A percentile compares a stretch with the other conserved stretches of the same genome.
These are phyloP conservation scores for Sorex fumeus DNA, from an alignment of 2,113 vertebrate genomes.

Conservation along the genomic window DNA sequence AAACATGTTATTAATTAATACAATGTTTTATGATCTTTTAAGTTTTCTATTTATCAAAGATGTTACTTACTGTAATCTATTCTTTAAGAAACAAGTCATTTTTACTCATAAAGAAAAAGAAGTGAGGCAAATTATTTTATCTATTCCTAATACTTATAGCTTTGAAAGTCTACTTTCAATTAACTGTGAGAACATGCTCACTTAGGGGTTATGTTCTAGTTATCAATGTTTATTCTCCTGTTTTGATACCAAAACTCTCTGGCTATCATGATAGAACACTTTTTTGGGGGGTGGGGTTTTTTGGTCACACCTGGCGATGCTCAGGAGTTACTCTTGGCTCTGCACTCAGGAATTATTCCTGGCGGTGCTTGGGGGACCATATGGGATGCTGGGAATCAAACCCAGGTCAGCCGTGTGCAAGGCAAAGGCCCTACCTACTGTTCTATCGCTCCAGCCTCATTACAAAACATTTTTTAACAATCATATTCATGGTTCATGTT, in stretches of 20 bases:
- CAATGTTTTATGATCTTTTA: background rate
- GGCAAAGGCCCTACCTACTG: no score
- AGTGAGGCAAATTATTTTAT: constrained; percentile 9
- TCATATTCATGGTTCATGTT: background rate
- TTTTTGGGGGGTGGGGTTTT: no score
- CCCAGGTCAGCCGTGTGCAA: no score
- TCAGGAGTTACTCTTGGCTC: no score
- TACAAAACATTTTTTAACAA: background rate
- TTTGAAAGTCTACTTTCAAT: background rate
- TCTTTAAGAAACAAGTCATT: background rate
- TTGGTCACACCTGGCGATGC: no score
- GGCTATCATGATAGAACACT: background rate
- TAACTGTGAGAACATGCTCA: background rate
- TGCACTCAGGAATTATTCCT: no score
- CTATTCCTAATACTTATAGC: background rate
- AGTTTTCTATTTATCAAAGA: background rate
- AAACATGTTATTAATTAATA: constrained; percentile 14
- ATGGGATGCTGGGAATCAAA: no score
- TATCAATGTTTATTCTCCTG: background rate
- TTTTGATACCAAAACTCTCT: background rate
- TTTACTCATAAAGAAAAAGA: background rate
- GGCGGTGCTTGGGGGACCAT: no score
- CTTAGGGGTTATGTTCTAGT: background rate
- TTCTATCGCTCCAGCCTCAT: no score
- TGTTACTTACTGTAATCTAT: no score